Percentiles rank a stretch among this genome's conserved stretches.
phyloP scores from a whole-genome alignment of 1,140 invertebrate species.

The Platyscapa corneri region DNA sequence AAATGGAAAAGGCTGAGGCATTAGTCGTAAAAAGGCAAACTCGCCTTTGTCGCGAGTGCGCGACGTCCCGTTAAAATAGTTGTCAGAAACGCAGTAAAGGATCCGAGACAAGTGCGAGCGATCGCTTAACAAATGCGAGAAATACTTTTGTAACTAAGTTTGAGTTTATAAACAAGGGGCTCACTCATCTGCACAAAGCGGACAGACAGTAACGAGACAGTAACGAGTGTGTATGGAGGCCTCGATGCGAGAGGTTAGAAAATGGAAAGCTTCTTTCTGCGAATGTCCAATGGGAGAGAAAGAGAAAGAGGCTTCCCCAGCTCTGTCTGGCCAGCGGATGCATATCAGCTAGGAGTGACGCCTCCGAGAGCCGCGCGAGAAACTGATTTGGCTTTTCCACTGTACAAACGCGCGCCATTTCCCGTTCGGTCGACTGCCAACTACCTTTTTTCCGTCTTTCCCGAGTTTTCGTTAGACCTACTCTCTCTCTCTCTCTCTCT shows the following conservation, averaged over 20 bases:
- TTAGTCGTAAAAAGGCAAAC: background rate
- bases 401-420: background rate
- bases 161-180: slow-evolving; percentile 4
- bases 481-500: no score
- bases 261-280: background rate
- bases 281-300: no score
- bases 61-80: background rate
- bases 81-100: no score
- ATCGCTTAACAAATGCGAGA: background rate
- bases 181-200: background rate
- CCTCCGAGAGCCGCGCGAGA: background rate
- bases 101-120: background rate
- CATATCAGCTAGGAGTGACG: no score
- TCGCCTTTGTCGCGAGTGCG: background rate
- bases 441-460: background rate
- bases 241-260: background rate
- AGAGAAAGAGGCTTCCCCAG: no score
- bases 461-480: background rate
- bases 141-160: background rate
- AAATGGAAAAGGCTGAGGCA: no score
- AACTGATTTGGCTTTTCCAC: background rate
- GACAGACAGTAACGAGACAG: background rate
- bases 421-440: background rate
- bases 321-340: no score
- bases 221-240: background rate